Base-by-base conservation (phyloP, 2,888 invertebrate genomes). In the Eutolmus rufibarbis region DNA sequence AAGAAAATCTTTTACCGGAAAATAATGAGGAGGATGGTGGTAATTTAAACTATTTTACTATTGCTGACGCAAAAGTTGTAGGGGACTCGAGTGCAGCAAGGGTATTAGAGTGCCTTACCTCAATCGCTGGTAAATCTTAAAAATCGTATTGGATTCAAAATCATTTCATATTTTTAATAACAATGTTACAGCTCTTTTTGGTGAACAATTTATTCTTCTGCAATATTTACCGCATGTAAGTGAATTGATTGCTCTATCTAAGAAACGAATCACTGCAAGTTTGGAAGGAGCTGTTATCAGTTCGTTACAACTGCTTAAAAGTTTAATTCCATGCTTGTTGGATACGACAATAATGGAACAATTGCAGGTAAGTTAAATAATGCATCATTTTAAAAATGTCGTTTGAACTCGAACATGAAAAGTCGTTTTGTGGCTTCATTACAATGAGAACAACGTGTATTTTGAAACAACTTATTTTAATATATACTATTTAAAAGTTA, bases 211-310 rank as follows among this genome's bases (percentile, higher is more conserved):
- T 88, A 96, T 98, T 90, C 94, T 98, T 89, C 93, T 97, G 89
- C 98, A 98, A 92, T 98, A 98, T 92, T 93, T 98, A 89, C 97
- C 98, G 0, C 97, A 98, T 91, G 96, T 97, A 93, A 96, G 96
- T 43, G 98, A 98, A 91, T 92, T 98, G 88, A 95, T 97, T 79
- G 95, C 96, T 1, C 94, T 97, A 19, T 97, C 97, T 90, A 95
- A 96, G 88, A 95, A 96, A 88, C 95, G 97, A 89, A 93, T 98
- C 89, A 97, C 97, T 0, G 93, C 95, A 3, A 97, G 96, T 91
- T 93, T 98, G 81, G 99, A 99, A 93, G 97, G 97, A 23, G 98
- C 97, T 4, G 94, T 98, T 7, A 95, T 98, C 57, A 97, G 97
- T 0, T 96, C 97, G 87, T 92, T 98, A 89, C 96, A 96, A 88